A percentile compares a stretch with the other conserved stretches of the same genome.
These are phyloP conservation scores for Sander vitreus DNA, from an alignment of 2,113 vertebrate species.

Conservation along the genomic window DNA sequence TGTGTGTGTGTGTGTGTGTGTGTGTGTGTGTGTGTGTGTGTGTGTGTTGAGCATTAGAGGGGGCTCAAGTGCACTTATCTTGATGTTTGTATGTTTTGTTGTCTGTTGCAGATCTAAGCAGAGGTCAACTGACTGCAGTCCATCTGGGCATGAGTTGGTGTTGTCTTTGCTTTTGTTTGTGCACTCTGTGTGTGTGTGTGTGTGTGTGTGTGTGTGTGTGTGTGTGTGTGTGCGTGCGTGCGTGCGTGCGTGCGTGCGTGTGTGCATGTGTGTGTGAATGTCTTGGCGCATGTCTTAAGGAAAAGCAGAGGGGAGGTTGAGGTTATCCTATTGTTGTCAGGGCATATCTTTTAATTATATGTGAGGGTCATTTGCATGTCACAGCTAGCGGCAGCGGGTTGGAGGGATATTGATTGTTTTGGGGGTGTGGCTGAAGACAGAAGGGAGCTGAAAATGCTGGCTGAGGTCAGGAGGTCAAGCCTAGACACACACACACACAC, in stretches of 20 bases:
- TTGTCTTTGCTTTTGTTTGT: constrained; percentile 33
- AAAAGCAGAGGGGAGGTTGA: constrained; percentile 20
- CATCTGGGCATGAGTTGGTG: constrained; percentile 57
- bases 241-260: constrained; percentile 21
- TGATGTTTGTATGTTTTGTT: constrained; percentile 29
- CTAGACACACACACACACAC: constrained; percentile 18
- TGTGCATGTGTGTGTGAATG: constrained; percentile 11
- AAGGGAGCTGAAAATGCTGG: constrained; percentile 48
- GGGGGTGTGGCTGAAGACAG: constrained; percentile 42
- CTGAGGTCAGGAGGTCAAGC: constrained; percentile 42
- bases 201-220: constrained; percentile 32
- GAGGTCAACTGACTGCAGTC: constrained; percentile 62
- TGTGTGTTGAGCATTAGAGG: background rate
- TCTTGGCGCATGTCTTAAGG: constrained; percentile 61
- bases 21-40: constrained; percentile 12
- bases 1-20: constrained; percentile 15
- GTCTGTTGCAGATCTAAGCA: constrained; percentile 33
- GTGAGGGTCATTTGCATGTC: constrained; percentile 70
- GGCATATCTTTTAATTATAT: constrained; percentile 66
- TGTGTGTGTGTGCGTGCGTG: constrained; percentile 23
- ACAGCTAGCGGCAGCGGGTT: constrained; percentile 25
- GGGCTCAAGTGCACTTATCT: constrained; percentile 25
- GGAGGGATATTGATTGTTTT: constrained; percentile 61
- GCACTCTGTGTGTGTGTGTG: background rate
- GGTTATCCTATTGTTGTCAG: constrained; percentile 58